A percentile compares a stretch with the other conserved stretches of the same genome.
phyloP scores from a whole-genome alignment of 92 coral and sea anemone species.

The Zoanthus solanderi region DNA sequence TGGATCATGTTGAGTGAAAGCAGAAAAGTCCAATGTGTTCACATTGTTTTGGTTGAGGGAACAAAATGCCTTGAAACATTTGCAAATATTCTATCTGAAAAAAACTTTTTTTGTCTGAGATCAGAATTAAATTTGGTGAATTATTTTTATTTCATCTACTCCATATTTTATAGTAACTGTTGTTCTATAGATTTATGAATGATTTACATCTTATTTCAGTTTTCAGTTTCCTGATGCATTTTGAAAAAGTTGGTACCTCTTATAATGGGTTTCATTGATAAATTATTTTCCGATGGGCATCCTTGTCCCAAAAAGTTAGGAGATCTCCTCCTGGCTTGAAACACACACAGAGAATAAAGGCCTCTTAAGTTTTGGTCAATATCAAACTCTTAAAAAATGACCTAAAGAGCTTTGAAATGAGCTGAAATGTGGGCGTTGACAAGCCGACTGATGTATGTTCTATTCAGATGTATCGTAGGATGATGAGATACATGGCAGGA shows the following conservation, averaged over 20 bases:
- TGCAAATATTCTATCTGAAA: slow-evolving; percentile 5
- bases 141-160: not conserved
- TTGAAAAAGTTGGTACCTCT: not conserved
- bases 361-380: too few species aligned
- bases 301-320: too few species aligned
- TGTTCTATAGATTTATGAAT: not conserved
- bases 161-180: not conserved
- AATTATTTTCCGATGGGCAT: too few species aligned
- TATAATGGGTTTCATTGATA: too few species aligned
- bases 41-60: slow-evolving; percentile 18
- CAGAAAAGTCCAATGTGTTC: slow-evolving; percentile 25
- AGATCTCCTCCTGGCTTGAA: too few species aligned
- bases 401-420: too few species aligned
- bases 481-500: too few species aligned
- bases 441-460: too few species aligned
- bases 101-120: not conserved
- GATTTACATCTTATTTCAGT: not conserved
- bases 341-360: too few species aligned
- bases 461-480: too few species aligned
- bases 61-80: not conserved
- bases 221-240: not conserved
- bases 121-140: not conserved
- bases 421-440: too few species aligned
- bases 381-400: too few species aligned
- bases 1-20: slow-evolving; percentile 11